These are phyloP conservation scores for Lochmaea crataegi DNA, from an alignment of 2,888 invertebrate genomes.

Conservation along the genomic window DNA sequence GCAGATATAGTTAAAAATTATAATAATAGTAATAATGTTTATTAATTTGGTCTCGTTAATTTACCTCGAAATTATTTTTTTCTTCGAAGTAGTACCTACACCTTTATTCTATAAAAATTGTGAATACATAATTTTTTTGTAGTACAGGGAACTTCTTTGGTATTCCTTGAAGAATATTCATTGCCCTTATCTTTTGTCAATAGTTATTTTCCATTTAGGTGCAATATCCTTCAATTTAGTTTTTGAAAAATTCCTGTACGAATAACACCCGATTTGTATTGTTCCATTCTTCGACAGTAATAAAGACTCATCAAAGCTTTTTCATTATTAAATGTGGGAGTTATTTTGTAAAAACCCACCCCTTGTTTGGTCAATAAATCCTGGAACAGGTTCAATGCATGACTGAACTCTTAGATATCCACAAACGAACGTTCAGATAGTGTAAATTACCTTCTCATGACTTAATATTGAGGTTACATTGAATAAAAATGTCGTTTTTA, in stretches of 20 bases:
- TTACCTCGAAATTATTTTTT: no score
- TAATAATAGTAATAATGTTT: no score
- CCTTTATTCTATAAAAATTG: no score
- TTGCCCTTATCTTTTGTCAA: neutral
- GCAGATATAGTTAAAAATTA: no score
- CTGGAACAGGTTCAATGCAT: neutral
- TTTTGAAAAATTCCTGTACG: neutral
- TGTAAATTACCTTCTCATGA: neutral
- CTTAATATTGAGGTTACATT: neutral
- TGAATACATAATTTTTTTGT: neutral
- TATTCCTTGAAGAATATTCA: neutral
- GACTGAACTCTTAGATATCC: neutral
- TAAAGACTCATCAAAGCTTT: neutral
- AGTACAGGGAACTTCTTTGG: neutral
- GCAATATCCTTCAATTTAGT: neutral
- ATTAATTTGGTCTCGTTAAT: no score
- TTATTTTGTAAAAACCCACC: constrained; percentile 21
- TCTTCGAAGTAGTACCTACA: no score
- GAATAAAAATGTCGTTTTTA: constrained; percentile 40
- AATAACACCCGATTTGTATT: neutral
- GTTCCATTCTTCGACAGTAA: neutral
- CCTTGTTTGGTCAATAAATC: constrained; percentile 33
- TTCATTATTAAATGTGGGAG: constrained; percentile 20
- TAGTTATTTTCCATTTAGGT: neutral
- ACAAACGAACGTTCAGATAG: neutral